phyloP scores from a whole-genome alignment of 2,113 vertebrate species.

The Urocolius indicus region DNA sequence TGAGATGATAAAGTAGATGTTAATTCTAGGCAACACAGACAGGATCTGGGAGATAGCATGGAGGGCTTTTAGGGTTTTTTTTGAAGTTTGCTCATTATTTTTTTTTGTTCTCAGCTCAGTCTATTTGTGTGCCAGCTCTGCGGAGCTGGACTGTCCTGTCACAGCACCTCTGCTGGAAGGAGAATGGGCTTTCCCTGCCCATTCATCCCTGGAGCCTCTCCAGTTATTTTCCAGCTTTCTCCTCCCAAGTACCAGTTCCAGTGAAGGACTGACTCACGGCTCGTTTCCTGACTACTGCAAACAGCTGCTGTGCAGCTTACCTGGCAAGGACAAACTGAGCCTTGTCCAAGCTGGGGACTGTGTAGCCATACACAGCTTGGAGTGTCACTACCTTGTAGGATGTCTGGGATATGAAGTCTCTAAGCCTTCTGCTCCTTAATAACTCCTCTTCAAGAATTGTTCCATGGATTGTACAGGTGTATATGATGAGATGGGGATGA shows the following conservation, averaged over 20 bases:
- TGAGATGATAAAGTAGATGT: neutral
- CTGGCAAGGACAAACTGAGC: neutral
- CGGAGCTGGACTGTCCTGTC: neutral
- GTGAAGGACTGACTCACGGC: neutral
- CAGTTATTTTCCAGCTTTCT: constrained; percentile 27
- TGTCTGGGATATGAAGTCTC: neutral
- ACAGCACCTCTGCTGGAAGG: neutral
- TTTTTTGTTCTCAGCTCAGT: neutral
- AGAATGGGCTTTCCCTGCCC: constrained; percentile 41
- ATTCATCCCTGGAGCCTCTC: neutral
- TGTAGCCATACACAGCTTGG: neutral
- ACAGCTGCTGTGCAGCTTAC: neutral
- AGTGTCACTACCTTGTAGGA: neutral
- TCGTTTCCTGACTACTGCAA: neutral
- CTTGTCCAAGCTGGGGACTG: neutral
- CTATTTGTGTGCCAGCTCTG: constrained; percentile 4
- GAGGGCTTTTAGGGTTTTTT: neutral
- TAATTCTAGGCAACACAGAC: neutral
- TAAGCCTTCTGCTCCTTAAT: neutral
- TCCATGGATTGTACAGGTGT: neutral
- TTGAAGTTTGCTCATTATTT: neutral
- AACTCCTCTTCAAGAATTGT: neutral
- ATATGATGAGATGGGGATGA: neutral
- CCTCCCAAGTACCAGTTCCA: neutral
- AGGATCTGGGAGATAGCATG: neutral